phyloP scores from a whole-genome alignment of 2,888 invertebrate species.

The Kuschelorhynchus macadamiae region DNA sequence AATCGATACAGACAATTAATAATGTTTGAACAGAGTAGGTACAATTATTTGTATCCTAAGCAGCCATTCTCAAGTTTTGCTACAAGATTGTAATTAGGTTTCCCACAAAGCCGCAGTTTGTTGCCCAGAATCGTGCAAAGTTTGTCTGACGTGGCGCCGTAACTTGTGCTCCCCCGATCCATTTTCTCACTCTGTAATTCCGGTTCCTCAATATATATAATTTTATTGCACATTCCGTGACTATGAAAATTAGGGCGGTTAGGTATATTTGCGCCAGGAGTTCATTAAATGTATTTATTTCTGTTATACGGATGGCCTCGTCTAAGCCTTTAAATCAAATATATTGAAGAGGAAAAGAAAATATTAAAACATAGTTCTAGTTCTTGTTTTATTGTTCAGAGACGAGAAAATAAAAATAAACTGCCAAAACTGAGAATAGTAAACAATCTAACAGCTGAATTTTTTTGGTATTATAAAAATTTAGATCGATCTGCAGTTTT shows the following conservation, averaged over 20 bases:
- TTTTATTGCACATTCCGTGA: background rate
- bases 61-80: constrained; percentile 54
- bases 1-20: constrained; percentile 11
- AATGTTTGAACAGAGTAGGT: constrained; percentile 1
- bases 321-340: no score
- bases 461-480: no score
- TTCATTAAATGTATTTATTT: no score
- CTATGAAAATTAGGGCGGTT: background rate
- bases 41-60: constrained; percentile 7
- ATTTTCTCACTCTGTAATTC: constrained; percentile 14
- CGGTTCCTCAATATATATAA: constrained; percentile 4
- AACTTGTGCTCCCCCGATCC: constrained; percentile 19
- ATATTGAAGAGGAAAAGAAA: no score
- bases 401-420: no score
- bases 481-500: no score
- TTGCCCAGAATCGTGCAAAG: constrained; percentile 34
- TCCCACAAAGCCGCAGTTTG: constrained; percentile 62
- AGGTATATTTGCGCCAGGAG: no score
- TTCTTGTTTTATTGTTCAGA: no score
- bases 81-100: constrained; percentile 62
- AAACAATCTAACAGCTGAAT: no score
- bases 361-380: no score
- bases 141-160: constrained; percentile 14
- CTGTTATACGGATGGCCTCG: no score
- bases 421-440: no score